Percentiles rank a stretch among this genome's conserved stretches.
Conservation (phyloP, 2,888 invertebrate species). For the Drosophila limbata region DNA sequence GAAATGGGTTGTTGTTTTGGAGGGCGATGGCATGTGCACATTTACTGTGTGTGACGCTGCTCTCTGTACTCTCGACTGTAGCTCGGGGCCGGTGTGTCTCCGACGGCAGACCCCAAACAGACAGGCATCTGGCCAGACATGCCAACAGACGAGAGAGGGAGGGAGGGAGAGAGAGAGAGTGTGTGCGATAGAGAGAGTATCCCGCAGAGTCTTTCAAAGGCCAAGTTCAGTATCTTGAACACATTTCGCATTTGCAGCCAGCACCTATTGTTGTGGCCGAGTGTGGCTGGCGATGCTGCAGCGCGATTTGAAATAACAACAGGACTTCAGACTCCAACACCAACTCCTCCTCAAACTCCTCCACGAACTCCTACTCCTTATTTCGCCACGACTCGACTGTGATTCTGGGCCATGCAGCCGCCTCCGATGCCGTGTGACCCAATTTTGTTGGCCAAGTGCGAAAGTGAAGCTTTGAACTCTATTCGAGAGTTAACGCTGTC, state of each 20-base stretch:
- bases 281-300: conserved; percentile 34
- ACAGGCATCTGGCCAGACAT: conserved; percentile 33
- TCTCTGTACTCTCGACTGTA: conserved; percentile 25
- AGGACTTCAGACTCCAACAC: conserved; percentile 31
- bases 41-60: conserved; percentile 20
- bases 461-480: conserved; percentile 62
- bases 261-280: conserved; percentile 71
- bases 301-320: conserved; percentile 59
- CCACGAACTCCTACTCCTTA: conserved; percentile 13
- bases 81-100: conserved; percentile 44
- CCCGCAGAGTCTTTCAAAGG: conserved; percentile 57
- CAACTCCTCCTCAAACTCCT: not conserved
- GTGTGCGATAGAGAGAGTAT: conserved; percentile 3
- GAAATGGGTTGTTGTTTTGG: conserved; percentile 47
- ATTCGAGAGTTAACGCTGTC: conserved; percentile 7
- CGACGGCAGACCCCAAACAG: conserved; percentile 33
- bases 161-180: not conserved
- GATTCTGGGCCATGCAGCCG: conserved; percentile 57
- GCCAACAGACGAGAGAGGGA: conserved; percentile 35
- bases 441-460: conserved; percentile 63
- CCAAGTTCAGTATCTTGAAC: conserved; percentile 80
- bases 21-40: conserved; percentile 57
- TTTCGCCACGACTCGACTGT: conserved; percentile 20
- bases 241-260: conserved; percentile 55
- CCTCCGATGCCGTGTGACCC: conserved; percentile 57